Percentiles rank a stretch among this genome's conserved stretches.
Conservation (phyloP, 2,797 vertebrate genomes). For the Prionace glauca region DNA sequence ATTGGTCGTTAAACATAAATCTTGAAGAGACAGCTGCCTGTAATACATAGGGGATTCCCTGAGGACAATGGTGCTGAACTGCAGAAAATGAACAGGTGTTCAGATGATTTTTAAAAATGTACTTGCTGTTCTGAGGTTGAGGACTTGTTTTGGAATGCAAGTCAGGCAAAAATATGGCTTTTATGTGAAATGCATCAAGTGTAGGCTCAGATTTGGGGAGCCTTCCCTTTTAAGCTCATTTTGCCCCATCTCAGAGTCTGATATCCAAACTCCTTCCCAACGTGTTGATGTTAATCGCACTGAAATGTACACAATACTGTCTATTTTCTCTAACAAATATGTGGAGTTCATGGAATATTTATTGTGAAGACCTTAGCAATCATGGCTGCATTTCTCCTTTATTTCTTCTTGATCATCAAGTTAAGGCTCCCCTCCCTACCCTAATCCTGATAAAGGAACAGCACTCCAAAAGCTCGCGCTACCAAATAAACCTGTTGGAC, state of each 20-base stretch:
- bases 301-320: neutral
- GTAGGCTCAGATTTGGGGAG: neutral
- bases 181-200: neutral
- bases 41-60: neutral
- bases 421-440: neutral
- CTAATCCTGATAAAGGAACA: no score
- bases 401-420: neutral
- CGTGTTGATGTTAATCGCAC: neutral
- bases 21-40: neutral
- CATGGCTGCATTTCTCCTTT: no score
- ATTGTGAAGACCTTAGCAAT: neutral
- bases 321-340: neutral
- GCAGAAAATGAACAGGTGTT: constrained; percentile 25
- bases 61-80: neutral
- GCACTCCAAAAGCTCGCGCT: no score
- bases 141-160: neutral
- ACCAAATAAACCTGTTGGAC: no score
- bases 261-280: neutral
- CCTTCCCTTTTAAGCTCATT: neutral
- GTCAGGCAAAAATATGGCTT: neutral
- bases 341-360: neutral
- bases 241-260: neutral
- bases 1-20: constrained; percentile 26
- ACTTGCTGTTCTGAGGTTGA: neutral
- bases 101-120: neutral